Conservation (phyloP, 2,888 invertebrate species). For the Parnassius orleans region DNA sequence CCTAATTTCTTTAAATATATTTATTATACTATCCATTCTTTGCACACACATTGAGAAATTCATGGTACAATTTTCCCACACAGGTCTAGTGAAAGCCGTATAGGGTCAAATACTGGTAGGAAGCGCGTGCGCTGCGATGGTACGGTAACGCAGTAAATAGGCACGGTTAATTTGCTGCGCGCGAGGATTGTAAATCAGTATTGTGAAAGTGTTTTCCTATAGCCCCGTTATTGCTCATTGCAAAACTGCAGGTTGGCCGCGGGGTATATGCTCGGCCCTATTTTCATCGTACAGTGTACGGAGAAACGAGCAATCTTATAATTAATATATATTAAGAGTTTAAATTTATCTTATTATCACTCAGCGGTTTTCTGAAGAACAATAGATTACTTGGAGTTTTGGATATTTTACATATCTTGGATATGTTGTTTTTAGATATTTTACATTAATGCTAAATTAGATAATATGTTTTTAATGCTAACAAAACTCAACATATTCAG, state of each 20-base stretch:
- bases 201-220: conserved; percentile 41
- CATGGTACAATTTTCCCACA: conserved; percentile 39
- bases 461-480: too few relatives aligned
- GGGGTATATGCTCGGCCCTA: conserved; percentile 16
- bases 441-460: too few relatives aligned
- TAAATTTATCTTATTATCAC: not conserved
- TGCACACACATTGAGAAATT: conserved; percentile 27
- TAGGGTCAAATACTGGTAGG: conserved; percentile 44
- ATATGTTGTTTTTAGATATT: too few relatives aligned
- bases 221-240: conserved; percentile 21
- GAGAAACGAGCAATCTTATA: conserved; percentile 6
- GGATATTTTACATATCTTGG: too few relatives aligned
- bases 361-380: too few relatives aligned
- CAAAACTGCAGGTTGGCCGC: conserved; percentile 20
- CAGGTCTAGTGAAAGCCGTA: conserved; percentile 40
- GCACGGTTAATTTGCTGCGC: conserved; percentile 44
- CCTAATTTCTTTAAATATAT: too few relatives aligned
- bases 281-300: conserved; percentile 7
- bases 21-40: too few relatives aligned
- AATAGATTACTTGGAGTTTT: too few relatives aligned
- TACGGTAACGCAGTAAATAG: conserved; percentile 39
- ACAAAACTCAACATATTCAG: too few relatives aligned
- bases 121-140: conserved; percentile 47
- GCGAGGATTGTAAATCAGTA: conserved; percentile 42
- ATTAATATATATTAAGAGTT: not conserved